These are phyloP conservation scores for Drosophila ochracea DNA, from an alignment of 2,888 invertebrate species.

Conservation along the genomic window DNA sequence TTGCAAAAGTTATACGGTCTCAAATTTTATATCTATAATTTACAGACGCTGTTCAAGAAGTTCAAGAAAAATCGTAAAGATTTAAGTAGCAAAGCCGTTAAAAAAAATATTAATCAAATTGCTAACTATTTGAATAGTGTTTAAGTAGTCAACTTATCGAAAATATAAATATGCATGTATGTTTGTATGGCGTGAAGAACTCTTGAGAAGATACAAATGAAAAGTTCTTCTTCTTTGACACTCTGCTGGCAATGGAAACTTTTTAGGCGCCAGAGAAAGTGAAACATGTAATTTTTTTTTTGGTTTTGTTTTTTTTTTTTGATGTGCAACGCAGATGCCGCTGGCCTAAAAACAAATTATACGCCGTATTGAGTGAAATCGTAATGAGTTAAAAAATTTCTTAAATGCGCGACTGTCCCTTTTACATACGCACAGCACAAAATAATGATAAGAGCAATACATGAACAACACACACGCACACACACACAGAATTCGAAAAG, in stretches of 20 bases:
- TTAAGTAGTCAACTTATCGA: neutral
- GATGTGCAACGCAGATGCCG: conserved; percentile 30
- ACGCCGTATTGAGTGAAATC: conserved; percentile 78
- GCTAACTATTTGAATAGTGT: neutral
- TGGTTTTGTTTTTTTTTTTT: conserved; percentile 3
- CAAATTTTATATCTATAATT: neutral
- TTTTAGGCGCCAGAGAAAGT: conserved; percentile 75
- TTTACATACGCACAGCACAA: conserved; percentile 42
- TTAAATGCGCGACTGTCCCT: conserved; percentile 64
- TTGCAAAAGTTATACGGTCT: neutral
- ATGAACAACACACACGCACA: conserved; percentile 9
- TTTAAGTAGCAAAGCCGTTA: neutral
- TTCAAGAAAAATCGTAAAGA: neutral
- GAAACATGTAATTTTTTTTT: conserved; percentile 73
- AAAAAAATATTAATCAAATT: neutral
- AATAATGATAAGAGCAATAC: conserved; percentile 67
- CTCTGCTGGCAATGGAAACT: conserved; percentile 26
- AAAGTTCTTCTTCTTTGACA: neutral
- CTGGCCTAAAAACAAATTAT: conserved; percentile 74
- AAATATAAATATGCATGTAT: neutral
- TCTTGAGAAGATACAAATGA: neutral
- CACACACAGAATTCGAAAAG: conserved; percentile 33
- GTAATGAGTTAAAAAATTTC: conserved; percentile 78
- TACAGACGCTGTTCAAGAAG: neutral
- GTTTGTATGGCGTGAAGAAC: neutral